phyloP scores from a whole-genome alignment of 2,797 vertebrate genomes.

The Molossus alvarezi region DNA sequence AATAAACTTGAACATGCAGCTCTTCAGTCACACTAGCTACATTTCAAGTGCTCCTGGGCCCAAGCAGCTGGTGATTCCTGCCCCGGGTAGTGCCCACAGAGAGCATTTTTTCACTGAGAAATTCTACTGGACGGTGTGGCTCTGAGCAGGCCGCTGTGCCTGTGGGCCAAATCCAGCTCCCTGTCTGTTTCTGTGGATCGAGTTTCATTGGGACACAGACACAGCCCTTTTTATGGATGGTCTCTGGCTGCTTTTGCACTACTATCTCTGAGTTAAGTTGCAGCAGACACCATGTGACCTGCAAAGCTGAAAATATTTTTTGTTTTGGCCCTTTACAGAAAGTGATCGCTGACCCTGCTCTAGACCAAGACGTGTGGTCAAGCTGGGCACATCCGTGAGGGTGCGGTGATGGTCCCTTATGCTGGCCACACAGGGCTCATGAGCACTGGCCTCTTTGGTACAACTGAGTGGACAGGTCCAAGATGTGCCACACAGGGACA shows the following conservation, averaged over 20 bases:
- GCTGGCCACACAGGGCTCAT: background rate
- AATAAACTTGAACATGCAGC: background rate
- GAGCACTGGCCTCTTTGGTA: background rate
- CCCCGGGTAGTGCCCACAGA: background rate
- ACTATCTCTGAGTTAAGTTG: background rate
- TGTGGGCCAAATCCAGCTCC: fast-evolving
- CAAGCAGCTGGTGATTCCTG: background rate
- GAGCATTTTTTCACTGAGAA: background rate
- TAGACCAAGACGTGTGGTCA: too few relatives aligned
- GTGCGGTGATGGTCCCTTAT: fast-evolving
- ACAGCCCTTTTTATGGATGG: too few relatives aligned
- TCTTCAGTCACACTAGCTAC: background rate
- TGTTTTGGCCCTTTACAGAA: background rate
- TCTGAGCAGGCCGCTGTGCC: background rate
- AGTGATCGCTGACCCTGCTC: background rate
- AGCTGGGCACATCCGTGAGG: background rate
- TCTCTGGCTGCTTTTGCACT: background rate
- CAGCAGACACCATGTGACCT: too few relatives aligned
- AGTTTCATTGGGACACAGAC: background rate
- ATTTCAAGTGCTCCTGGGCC: background rate
- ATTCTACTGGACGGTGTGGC: fast-evolving
- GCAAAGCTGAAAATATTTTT: background rate
- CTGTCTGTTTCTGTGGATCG: background rate
- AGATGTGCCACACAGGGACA: background rate
- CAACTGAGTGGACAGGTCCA: background rate